phyloP scores from a whole-genome alignment of 2,113 vertebrate genomes.

The Typhlomys cinereus region DNA sequence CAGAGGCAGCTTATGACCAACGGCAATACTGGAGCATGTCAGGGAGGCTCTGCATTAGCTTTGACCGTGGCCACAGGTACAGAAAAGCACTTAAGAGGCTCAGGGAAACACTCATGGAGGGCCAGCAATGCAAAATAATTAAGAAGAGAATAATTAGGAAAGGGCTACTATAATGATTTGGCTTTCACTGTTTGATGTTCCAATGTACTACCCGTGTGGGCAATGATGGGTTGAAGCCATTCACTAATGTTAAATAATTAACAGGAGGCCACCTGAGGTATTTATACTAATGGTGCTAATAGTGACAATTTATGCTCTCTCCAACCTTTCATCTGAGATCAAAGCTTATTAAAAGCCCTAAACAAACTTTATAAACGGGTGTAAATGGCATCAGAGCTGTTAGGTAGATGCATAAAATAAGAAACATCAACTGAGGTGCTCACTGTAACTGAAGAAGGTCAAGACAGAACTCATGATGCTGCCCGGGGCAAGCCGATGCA shows the following conservation, averaged over 20 bases:
- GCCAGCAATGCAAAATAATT: constrained; percentile 41
- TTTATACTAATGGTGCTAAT: constrained; percentile 72
- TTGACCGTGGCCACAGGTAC: neutral
- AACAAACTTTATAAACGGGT: constrained; percentile 67
- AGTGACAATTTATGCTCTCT: constrained; percentile 71
- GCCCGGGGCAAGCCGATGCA: neutral
- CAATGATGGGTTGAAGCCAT: constrained; percentile 57
- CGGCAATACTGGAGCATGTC: neutral
- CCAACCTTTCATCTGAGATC: constrained; percentile 77
- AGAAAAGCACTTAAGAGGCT: neutral
- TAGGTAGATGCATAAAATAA: constrained; percentile 55
- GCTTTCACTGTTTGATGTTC: constrained; percentile 72
- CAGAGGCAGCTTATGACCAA: neutral
- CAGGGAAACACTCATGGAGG: constrained; percentile 36
- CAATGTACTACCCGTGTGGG: constrained; percentile 57
- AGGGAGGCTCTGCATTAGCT: neutral
- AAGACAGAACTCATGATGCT: constrained; percentile 48
- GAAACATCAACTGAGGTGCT: constrained; percentile 54
- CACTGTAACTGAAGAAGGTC: constrained; percentile 43
- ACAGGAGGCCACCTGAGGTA: constrained; percentile 57
- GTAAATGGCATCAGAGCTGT: constrained; percentile 15
- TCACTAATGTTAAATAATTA: constrained; percentile 74
- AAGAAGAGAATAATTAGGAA: constrained; percentile 52
- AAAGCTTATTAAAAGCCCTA: constrained; percentile 77
- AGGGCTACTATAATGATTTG: constrained; percentile 34